Evolutionary conservation across 1,140 invertebrate species (phyloP), one percentile per base, ranked within the genome.

Genomic region (Daktulosphaira vitifoliae): DNA sequence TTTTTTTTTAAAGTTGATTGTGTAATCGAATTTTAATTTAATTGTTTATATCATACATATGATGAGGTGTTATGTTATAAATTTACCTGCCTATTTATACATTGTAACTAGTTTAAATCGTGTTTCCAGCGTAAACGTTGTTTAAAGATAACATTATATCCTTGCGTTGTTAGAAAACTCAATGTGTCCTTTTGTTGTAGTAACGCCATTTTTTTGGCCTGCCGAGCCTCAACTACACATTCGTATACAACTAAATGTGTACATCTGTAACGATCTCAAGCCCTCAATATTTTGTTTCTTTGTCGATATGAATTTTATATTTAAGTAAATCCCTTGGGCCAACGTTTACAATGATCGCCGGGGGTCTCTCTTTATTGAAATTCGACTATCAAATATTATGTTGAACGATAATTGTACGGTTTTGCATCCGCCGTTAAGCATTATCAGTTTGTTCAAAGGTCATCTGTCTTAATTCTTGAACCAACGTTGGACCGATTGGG

Each of bases 221-320:
- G 29, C 42, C 18, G 56, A 16, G 11, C 11, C 29, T 46, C 42
- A 33, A 59, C 39, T 11, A 33, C 5, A 33, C 29, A 33, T 33
- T 6, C 29, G 29, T 11, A 16, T 29, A 4, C 7, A 26, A 23
- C 23, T 1, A 44, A 13, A 11, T 59, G 42, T 62, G 29, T 11
- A 33, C 18, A 39, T 53, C 20, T 62, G 25, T 59, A 62, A 62
- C 56, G 56, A 62, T 39, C 56, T 42, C 38, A 46, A 62, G 13
- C 42, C 38, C 26, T 33, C 25, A 25, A 33, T 11, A 59, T 46
- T 22, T 22, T 44, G 23, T 59, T 50, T 59, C 16, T 11, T 44
- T 33, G 29, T 33, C 29, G 29, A 33, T 11, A 11, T 33, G 11
- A 5, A 33, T 33, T 33, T 33, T 33, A 5, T 33, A 33, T 33